Base-by-base conservation (phyloP, 2,797 vertebrate genomes). In the Mycteria americana region DNA sequence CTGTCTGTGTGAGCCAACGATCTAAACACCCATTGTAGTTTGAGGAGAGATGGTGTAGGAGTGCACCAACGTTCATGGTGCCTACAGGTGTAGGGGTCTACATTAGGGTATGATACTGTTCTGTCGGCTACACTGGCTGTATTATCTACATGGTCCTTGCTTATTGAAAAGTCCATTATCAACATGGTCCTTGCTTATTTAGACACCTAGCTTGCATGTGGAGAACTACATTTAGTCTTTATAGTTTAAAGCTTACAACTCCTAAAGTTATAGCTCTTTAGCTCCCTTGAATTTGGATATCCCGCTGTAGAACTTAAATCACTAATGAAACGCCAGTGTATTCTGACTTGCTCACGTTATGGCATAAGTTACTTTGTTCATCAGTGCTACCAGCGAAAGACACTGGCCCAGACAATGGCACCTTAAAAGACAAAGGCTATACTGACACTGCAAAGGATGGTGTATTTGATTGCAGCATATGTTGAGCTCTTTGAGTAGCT, bases 31-130 rank as follows among this genome's bases (percentile, higher is more conserved):
- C 14, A 0, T 6, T 18, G 39, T 2, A 14, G 41, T 17, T 12
- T 37, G 54, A 83, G 50, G 30, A 48, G 57, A 18, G 51, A 11
- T 33, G 37, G 6, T 21, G 37, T 13, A 8, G 67, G 9, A 41
- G 31, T 24, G 46, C 67, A 18, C n/a, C 43, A 15, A 0, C 2
- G 17, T 4, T 31, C 3, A 2, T 23, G 50, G 28, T 62, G 15
- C 74, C n/a, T 62, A 9, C 11, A 41, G 31, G 13, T 14, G 16
- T 18, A 31, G 46, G n/a, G 14, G 4, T 15, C 19, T 81, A 13
- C 25, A 5, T 8, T 4, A 22, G 28, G 27, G 8, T 33, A 8
- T 2, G 10, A 18, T 11, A 33, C 11, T 0, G 1, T 41, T 56
- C 50, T 62, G 27, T 28, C 82, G 30, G 21, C 15, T 31, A 1